Evolutionary conservation across 2,888 invertebrate genomes (phyloP).

Genomic region (Amphipyra tragopoginis): DNA sequence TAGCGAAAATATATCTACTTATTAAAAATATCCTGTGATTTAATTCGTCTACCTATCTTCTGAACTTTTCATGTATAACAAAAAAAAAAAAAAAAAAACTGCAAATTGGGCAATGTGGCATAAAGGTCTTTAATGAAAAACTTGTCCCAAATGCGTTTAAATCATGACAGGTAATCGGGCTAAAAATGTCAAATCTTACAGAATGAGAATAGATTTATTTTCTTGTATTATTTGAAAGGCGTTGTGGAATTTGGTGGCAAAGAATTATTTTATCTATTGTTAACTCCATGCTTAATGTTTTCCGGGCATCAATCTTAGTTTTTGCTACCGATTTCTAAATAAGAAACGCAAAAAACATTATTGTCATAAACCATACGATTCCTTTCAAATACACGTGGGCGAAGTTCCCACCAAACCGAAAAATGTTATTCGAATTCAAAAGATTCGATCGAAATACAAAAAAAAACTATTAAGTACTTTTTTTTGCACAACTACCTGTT

Average conservation of each 20-base stretch:
- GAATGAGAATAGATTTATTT: conserved; percentile 11
- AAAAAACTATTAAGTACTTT: conserved; percentile 5
- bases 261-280: conserved; percentile 32
- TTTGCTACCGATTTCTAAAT: conserved; percentile 20
- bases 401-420: conserved; percentile 52
- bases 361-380: conserved; percentile 12
- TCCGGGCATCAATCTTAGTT: conserved; percentile 36
- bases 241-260: conserved; percentile 23
- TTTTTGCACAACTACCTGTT: conserved; percentile 53
- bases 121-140: neutral
- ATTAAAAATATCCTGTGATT: too few relatives aligned
- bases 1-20: too few relatives aligned
- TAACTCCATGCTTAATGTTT: conserved; percentile 30
- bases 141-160: neutral
- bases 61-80: too few relatives aligned
- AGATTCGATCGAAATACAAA: conserved; percentile 18
- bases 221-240: conserved; percentile 1
- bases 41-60: too few relatives aligned
- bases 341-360: conserved; percentile 9
- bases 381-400: conserved; percentile 30
- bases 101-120: too few relatives aligned
- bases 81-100: too few relatives aligned
- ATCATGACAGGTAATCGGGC: conserved; percentile 13
- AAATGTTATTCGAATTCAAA: conserved; percentile 15
- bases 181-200: conserved; percentile 16